Evolutionary conservation across 2,797 vertebrate genomes (phyloP), one percentile per base, ranked within the genome.

Genomic region (Pantherophis alleghaniensis): DNA sequence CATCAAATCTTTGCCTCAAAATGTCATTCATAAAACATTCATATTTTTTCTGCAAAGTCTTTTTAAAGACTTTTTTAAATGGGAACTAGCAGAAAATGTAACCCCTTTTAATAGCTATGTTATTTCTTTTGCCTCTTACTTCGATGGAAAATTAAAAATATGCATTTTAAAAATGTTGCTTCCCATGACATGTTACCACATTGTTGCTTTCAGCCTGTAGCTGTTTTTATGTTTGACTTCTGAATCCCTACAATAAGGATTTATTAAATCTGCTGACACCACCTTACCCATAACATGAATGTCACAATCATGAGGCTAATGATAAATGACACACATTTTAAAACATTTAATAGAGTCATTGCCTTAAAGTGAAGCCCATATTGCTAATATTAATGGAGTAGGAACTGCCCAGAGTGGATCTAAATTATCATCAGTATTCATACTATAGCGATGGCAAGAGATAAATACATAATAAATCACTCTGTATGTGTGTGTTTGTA

Each of bases 381-480:
- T 97, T 93, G 96, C 96, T 97, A 97, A 97, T 98, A 98, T 98
- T 98, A 98, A 97, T 98, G 94, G 96, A 95, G 96, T 97, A 96
- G 95, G 96, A 97, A 96, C 95, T 95, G 88, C 97, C 95, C 96
- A 96, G 89, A 97, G 94, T 96, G 96, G 95, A 95, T 97, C 96
- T 98, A 97, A 98, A 97, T 98, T 98, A 97, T 97, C 96, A 97
- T 96, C 97, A 96, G 96, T 55, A 92, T 90, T 96, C 97, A 96
- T 97, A 96, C 96, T 51, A 92, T 89, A 95, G 94, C 96, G 97
- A 98, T 97, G 97, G 97, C 97, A 97, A 97, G 96, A 98, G 98
- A 98, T 97, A 97, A 97, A 98, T 97, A 94, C 96, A 97, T 98
- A 97, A 98, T 98, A 98, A 98, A 98, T 98, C 97, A 98, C 95